Conservation (phyloP, 2,797 vertebrate species). For the Pogonophryne albipinna region DNA sequence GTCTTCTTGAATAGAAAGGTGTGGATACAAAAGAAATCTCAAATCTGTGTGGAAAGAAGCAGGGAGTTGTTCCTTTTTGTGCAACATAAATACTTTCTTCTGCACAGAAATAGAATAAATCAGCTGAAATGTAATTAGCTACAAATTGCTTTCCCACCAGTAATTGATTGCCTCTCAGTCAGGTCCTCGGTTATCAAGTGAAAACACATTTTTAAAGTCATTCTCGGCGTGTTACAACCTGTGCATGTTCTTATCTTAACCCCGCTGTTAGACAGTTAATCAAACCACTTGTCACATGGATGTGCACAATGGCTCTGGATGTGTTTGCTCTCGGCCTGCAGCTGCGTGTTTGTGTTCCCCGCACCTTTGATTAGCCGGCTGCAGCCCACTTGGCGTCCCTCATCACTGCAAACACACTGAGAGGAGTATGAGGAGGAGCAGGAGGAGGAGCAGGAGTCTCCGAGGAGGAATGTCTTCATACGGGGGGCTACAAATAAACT, state of each 20-base stretch:
- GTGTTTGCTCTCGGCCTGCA: constrained; percentile 33
- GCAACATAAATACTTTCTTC: background rate
- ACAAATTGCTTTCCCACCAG: constrained; percentile 27
- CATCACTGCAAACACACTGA: constrained; percentile 85
- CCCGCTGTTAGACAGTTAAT: constrained; percentile 58
- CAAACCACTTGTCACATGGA: constrained; percentile 55
- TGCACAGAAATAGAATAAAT: background rate
- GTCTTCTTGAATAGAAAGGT: background rate
- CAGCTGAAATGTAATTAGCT: constrained; percentile 7
- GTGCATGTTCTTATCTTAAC: constrained; percentile 58
- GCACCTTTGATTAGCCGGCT: constrained; percentile 83
- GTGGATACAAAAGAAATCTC: constrained; percentile 81
- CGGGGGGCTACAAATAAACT: constrained; percentile 56
- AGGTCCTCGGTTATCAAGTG: constrained; percentile 47
- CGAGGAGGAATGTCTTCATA: constrained; percentile 15
- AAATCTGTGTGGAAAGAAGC: constrained; percentile 54
- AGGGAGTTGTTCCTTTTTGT: constrained; percentile 2
- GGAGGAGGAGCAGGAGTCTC: constrained; percentile 69
- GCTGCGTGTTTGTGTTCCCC: constrained; percentile 62
- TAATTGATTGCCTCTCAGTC: constrained; percentile 43
- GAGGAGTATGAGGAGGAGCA: constrained; percentile 61
- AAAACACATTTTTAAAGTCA: constrained; percentile 34
- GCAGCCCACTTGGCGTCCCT: constrained; percentile 85
- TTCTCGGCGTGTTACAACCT: constrained; percentile 20
- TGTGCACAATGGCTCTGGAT: constrained; percentile 34